A percentile compares a stretch with the other conserved stretches of the same genome.
phyloP scores from a whole-genome alignment of 2,797 vertebrate species.

The Buphagus erythrorhynchus region DNA sequence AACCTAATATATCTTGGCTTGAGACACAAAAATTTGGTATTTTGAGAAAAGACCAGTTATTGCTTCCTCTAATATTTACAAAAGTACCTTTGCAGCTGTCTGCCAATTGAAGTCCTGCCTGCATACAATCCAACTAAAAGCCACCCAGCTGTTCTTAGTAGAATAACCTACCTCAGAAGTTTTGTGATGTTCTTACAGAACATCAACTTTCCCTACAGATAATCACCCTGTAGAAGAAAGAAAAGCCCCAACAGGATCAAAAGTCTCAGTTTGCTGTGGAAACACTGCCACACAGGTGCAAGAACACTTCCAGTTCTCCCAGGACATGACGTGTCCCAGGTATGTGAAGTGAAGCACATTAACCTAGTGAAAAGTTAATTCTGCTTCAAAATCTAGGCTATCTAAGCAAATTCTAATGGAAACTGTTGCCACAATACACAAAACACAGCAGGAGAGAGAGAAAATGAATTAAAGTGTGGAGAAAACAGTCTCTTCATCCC shows the following conservation, averaged over 20 bases:
- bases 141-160: neutral
- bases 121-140: neutral
- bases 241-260: neutral
- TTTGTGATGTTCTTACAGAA: neutral
- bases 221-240: neutral
- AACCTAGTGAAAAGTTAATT: neutral
- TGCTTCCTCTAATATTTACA: neutral
- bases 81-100: neutral
- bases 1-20: neutral
- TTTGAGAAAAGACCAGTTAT: neutral
- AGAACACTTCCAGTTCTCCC: neutral
- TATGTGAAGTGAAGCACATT: fast-evolving
- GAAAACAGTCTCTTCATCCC: neutral
- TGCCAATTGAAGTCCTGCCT: neutral
- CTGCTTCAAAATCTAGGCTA: neutral
- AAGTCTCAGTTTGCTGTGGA: neutral
- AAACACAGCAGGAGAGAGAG: neutral
- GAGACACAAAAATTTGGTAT: neutral
- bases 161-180: neutral
- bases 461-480: neutral
- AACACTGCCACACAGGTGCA: fast-evolving
- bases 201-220: neutral
- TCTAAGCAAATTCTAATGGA: neutral
- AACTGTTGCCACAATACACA: neutral
- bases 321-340: neutral